Percentiles rank a stretch among this genome's conserved stretches.
Evolutionary conservation across 1,140 invertebrate genomes (phyloP).

Genomic region (Eufriesea mexicana): DNA sequence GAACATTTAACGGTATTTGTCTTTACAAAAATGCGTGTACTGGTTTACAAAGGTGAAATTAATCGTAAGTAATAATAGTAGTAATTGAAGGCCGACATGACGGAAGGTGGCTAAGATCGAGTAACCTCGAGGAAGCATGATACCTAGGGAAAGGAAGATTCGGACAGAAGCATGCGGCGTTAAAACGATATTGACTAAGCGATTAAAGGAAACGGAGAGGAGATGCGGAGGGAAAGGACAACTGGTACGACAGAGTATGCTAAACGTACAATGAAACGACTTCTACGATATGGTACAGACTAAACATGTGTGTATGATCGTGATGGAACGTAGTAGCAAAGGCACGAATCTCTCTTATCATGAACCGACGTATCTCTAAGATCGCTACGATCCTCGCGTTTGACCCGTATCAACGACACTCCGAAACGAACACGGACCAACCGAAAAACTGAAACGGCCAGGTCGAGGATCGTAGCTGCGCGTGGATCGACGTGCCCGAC

Average conservation of each 20-base stretch:
- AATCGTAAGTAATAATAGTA: background rate
- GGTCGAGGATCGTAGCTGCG: background rate
- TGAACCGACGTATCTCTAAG: conserved; percentile 16
- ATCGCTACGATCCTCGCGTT: conserved; percentile 3
- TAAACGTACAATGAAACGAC: conserved; percentile 9
- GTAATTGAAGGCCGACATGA: background rate
- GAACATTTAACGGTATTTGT: background rate
- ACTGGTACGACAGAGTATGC: background rate
- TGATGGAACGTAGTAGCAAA: conserved; percentile 31
- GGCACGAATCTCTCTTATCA: conserved; percentile 43
- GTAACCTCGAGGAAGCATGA: conserved; percentile 24
- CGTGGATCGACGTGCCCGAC: too few species aligned
- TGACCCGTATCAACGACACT: background rate
- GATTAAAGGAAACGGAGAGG: background rate
- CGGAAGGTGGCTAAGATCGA: background rate
- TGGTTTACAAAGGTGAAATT: background rate
- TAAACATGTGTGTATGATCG: background rate
- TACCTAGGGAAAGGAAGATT: conserved; percentile 6
- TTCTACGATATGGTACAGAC: conserved; percentile 13
- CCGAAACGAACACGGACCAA: background rate
- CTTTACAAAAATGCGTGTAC: background rate
- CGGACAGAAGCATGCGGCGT: background rate
- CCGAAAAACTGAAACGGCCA: background rate
- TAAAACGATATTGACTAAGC: background rate
- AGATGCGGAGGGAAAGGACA: background rate